Percentiles rank a stretch among this genome's conserved stretches.
phyloP scores from a whole-genome alignment of 2,113 vertebrate species.

The Acrocephalus kingi region DNA sequence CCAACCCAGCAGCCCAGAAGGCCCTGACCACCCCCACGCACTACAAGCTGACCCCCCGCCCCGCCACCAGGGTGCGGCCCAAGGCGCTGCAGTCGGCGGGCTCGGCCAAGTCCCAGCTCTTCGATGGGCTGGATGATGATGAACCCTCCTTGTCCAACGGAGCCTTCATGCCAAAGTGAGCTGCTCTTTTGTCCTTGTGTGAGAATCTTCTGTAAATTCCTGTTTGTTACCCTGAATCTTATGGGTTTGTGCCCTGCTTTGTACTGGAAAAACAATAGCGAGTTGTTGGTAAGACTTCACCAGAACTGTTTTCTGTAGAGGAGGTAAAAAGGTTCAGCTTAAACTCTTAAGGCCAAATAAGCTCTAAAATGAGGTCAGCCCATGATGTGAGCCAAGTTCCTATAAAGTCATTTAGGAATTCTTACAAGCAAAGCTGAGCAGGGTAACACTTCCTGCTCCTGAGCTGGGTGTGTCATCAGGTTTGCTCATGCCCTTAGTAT shows the following conservation, averaged over 20 bases:
- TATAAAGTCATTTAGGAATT: fast-evolving
- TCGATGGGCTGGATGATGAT: constrained; percentile 92
- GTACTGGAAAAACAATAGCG: not conserved
- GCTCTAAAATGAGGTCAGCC: not conserved
- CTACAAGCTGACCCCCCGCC: constrained; percentile 92
- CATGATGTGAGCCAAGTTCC: not conserved
- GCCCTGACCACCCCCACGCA: constrained; percentile 92
- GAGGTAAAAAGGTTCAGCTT: not conserved
- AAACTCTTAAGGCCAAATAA: not conserved
- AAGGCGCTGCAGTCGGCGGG: constrained; percentile 87
- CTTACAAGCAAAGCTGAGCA: no score
- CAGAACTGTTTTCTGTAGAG: not conserved
- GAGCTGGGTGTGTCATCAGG: not conserved
- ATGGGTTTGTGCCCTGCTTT: fast-evolving
- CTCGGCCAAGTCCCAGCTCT: constrained; percentile 90
- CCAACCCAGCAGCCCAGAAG: constrained; percentile 95
- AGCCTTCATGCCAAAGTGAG: constrained; percentile 91
- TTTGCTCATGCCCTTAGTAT: not conserved
- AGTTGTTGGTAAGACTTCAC: not conserved
- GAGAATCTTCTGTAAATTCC: not conserved
- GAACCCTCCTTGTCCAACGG: constrained; percentile 87
- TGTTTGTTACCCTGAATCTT: fast-evolving
- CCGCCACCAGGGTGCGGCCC: constrained; percentile 88
- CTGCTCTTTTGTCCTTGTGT: not conserved
- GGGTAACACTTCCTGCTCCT: not conserved